These are phyloP conservation scores for Sprattus sprattus DNA, from an alignment of 2,113 vertebrate genomes.

Conservation along the genomic window DNA sequence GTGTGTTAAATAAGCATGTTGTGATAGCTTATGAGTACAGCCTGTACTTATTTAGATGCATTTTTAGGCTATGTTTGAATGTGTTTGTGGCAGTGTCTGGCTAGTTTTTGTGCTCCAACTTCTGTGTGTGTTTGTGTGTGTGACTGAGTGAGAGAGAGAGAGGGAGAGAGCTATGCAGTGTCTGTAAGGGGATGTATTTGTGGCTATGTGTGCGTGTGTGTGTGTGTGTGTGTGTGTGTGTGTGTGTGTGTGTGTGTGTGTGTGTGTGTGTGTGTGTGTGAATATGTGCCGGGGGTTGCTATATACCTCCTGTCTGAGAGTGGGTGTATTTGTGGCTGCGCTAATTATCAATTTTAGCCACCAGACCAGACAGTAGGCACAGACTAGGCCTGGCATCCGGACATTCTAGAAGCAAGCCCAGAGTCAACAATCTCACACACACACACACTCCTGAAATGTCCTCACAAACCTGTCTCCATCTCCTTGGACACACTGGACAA, in stretches of 20 bases:
- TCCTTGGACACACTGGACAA: background rate
- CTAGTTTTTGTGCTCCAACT: background rate
- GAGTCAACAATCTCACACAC: background rate
- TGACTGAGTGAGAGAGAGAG: background rate
- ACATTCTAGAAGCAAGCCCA: background rate
- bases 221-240: background rate
- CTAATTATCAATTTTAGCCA: conserved; percentile 7
- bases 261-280: background rate
- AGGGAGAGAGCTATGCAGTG: too few species aligned
- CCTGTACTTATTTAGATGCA: background rate
- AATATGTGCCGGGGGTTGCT: too few species aligned
- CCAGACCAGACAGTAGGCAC: background rate
- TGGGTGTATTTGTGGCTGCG: background rate
- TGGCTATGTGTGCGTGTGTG: background rate
- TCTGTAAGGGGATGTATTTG: background rate
- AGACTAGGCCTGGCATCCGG: conserved; percentile 19
- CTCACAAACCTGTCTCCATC: background rate
- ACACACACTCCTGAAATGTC: background rate
- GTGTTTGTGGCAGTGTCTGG: background rate
- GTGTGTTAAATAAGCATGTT: background rate
- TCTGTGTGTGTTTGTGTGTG: background rate
- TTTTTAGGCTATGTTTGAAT: background rate
- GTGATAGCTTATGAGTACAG: background rate
- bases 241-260: background rate
- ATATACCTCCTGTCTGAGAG: background rate